Base-by-base conservation (phyloP, 1,140 invertebrate species). In the Micrasema longulum region DNA sequence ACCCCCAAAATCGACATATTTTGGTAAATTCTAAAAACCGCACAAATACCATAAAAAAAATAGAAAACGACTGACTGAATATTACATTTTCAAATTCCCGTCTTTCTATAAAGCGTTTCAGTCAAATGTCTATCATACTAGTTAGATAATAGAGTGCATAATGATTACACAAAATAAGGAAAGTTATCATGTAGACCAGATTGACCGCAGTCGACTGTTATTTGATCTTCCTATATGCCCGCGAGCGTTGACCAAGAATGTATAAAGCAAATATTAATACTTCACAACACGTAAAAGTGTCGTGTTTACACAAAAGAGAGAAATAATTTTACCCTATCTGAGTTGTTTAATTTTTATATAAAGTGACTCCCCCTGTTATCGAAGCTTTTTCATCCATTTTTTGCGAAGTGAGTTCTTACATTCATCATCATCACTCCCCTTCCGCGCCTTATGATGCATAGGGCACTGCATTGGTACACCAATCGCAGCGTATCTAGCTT, bases 261-360 rank as follows among this genome's bases (percentile, higher is more conserved):
- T 71, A 71, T 74, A 74, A 74, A 74, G 72, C 72, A 74, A 74
- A 74, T 70, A 74, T 74, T 60, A 71, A 74, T 71, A 74, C 63
- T 70, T 71, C 62, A 70, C 72, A 74, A 67, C 72, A 69, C 68
- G 72, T 71, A 68, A 74, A 74, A 71, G 72, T 71, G 72, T 74
- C 69, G 71, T 73, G 72, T 73, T 73, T 73, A 74, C 72, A 71
- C 41, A 67, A 69, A 73, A 70, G 43, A 71, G 68, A 74, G 72
- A 66, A 74, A 74, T 74, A 74, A 71, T 71, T 71, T 71, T 70
- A 67, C 72, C 68, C 72, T 68, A 67, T 64, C 63, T 22, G 68
- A 26, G 45, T 52, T 74, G 72, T 74, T 74, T 74, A 74, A 74
- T 74, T 74, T 74, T 69, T 73, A 73, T 72, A 69, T 73, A 63